Base-by-base conservation (phyloP, 1,140 invertebrate species). In the Lysiphlebus fabarum region DNA sequence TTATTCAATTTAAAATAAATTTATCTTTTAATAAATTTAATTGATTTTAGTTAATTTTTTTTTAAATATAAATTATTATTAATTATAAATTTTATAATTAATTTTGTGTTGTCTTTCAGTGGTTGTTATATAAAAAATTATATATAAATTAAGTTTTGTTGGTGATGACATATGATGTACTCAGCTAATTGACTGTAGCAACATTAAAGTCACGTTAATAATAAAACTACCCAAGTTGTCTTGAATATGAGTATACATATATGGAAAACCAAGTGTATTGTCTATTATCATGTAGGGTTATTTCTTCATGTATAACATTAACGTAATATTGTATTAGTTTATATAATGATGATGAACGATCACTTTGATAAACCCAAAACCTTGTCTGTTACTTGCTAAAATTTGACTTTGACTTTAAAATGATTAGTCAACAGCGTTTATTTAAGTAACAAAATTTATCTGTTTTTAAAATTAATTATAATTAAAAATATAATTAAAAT, bases 131-230 rank as follows among this genome's bases (percentile, higher is more conserved):
- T 26, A 26, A 4, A 26, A 26, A 26, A n/a, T n/a, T n/a, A n/a
- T 26, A 26, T 26, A 26, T 26, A 26, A 26, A 26, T 26, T 26
- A 26, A 26, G 2, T 26, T 26, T 26, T 26, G 17, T 2, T 26
- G 1, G 17, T 38, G 49, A 38, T 17, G 47, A 61, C 49, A 47
- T 12, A 56, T 48, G 40, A 63, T 49, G 65, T 59, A 49, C 51
- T 47, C 55, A 62, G 67, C 67, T 73, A 77, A 78, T 77, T 71
- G 72, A 74, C 75, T 70, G 62, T 63, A 71, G 66, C 69, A 69
- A 76, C 77, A 77, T 79, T 79, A 78, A 78, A 77, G 74, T 76
- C 76, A 69, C 70, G 71, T 79, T 79, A 78, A 78, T 79, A 77
- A 79, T 75, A 70, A 67, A 77, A 74, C 55, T 68, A 26, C 17